These are phyloP conservation scores for Sterrhoptilus dennistouni DNA, from an alignment of 2,113 vertebrate genomes.

Conservation along the genomic window DNA sequence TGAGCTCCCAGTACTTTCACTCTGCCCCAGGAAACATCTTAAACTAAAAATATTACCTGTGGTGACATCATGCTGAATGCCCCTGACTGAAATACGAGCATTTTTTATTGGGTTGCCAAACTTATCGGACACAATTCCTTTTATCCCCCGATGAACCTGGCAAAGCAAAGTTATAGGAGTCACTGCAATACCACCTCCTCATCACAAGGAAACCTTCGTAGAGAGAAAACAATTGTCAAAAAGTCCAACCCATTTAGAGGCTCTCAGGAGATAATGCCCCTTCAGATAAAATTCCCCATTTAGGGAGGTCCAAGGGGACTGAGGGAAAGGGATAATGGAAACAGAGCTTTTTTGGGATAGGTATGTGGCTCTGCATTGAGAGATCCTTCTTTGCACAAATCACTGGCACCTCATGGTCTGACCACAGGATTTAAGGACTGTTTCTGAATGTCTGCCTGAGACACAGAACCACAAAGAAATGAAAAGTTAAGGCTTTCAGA, in stretches of 20 bases:
- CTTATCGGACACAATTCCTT: constrained; percentile 86
- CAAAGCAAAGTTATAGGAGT: background rate
- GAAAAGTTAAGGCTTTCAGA: background rate
- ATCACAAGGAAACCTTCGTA: background rate
- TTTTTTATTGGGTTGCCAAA: constrained; percentile 88
- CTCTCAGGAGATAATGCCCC: rapidly evolving
- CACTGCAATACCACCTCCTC: background rate
- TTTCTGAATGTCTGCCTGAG: background rate
- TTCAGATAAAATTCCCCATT: background rate
- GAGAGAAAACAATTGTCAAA: background rate
- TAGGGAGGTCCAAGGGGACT: background rate
- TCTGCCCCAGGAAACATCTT: background rate
- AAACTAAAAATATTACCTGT: constrained; percentile 79
- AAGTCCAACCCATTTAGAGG: background rate
- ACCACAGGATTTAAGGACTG: background rate
- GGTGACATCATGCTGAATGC: constrained; percentile 88
- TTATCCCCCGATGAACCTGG: constrained; percentile 93
- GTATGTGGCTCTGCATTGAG: background rate
- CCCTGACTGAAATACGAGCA: constrained; percentile 85
- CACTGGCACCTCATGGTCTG: background rate
- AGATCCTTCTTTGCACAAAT: background rate
- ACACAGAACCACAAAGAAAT: background rate
- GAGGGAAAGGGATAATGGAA: background rate
- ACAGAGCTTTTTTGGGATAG: background rate
- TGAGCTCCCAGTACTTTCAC: background rate